Conservation (phyloP, 53 echinoderm and acorn worm species). For the Paracentrotus lividus region DNA sequence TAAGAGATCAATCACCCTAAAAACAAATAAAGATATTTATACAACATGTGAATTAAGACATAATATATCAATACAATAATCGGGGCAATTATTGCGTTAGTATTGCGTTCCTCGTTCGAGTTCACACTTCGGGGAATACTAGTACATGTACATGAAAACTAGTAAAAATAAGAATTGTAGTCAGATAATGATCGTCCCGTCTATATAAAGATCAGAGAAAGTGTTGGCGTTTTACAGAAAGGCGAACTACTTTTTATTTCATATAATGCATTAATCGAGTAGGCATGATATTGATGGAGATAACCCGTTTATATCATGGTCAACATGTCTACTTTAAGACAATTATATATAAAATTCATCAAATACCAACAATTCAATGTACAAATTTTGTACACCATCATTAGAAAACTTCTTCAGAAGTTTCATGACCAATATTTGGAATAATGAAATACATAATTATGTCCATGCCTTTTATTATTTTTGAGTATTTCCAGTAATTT, state of each 20-base stretch:
- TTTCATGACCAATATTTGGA: too few relatives aligned
- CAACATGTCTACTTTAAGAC: too few relatives aligned
- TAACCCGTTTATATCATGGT: not conserved
- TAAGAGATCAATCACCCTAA: not conserved
- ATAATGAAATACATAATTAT: too few relatives aligned
- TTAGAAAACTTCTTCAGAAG: too few relatives aligned
- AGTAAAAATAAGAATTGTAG: not conserved
- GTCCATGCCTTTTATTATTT: too few relatives aligned
- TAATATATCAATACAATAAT: not conserved
- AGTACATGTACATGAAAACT: too few relatives aligned
- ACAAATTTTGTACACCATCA: too few relatives aligned
- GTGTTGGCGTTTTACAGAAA: not conserved
- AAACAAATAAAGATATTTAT: too few relatives aligned
- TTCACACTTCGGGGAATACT: not conserved
- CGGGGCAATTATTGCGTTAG: not conserved
- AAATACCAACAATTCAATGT: too few relatives aligned
- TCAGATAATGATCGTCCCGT: not conserved
- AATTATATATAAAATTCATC: too few relatives aligned
- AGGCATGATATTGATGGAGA: not conserved
- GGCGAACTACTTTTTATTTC: not conserved
- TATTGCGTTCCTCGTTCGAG: not conserved
- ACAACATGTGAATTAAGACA: not conserved
- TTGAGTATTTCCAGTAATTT: too few relatives aligned
- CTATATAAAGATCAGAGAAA: not conserved
- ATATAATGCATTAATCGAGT: not conserved